A percentile compares a stretch with the other conserved stretches of the same genome.
Evolutionary conservation across 2,113 vertebrate genomes (phyloP).

Genomic region (Spea bombifrons): DNA sequence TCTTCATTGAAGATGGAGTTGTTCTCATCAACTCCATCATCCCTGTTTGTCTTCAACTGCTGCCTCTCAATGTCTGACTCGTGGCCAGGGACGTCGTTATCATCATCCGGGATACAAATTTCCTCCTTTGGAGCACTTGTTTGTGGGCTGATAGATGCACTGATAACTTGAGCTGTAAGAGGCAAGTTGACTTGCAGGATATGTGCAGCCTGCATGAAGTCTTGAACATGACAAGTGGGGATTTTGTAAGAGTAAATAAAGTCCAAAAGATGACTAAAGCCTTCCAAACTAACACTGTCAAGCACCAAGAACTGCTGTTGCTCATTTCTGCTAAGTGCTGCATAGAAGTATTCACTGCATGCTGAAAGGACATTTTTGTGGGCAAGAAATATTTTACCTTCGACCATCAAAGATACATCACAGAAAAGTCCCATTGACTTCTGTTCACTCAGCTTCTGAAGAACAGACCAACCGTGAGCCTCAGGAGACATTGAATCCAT

Average conservation of each 20-base stretch:
- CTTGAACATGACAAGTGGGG: conserved; percentile 44
- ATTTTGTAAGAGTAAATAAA: conserved; percentile 47
- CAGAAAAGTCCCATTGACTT: conserved; percentile 49
- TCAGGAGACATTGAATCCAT: conserved; percentile 41
- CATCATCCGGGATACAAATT: conserved; percentile 13
- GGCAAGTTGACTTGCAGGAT: conserved; percentile 38
- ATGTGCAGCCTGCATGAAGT: conserved; percentile 46
- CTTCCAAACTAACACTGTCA: conserved; percentile 39
- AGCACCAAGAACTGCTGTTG: conserved; percentile 44
- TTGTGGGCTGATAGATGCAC: conserved; percentile 19
- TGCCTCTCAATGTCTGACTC: not conserved
- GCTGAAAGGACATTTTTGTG: conserved; percentile 50
- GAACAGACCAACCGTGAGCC: conserved; percentile 39
- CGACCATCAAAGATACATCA: conserved; percentile 46
- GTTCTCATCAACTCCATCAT: conserved; percentile 13
- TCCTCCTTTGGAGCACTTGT: conserved; percentile 16
- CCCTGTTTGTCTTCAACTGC: conserved; percentile 3
- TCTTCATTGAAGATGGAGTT: conserved; percentile 26
- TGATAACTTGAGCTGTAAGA: conserved; percentile 28
- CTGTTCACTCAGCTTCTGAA: conserved; percentile 48
- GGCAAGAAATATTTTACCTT: conserved; percentile 47
- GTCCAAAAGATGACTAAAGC: conserved; percentile 48
- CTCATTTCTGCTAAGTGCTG: conserved; percentile 42
- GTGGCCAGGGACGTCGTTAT: conserved; percentile 1
- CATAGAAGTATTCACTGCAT: conserved; percentile 44